Conservation (phyloP, 2,113 vertebrate species). For the Galeopterus variegatus region DNA sequence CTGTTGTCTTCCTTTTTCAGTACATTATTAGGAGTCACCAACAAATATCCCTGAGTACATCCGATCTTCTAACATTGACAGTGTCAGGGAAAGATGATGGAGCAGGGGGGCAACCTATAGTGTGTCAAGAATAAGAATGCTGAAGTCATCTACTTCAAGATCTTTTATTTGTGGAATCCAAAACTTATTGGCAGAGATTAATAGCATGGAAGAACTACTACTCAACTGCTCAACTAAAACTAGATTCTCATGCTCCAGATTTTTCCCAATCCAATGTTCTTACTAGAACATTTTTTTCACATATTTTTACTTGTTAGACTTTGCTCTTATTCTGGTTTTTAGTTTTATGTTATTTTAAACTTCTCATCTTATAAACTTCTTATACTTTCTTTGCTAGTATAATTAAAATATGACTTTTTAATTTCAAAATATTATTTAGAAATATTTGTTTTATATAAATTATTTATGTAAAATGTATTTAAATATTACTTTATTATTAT, state of each 20-base stretch:
- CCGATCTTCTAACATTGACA: not conserved
- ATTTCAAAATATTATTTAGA: not conserved
- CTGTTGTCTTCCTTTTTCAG: not conserved
- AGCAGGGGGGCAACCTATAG: accelerated
- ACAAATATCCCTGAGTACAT: not conserved
- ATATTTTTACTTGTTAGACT: not conserved
- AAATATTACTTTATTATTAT: not conserved
- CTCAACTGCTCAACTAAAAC: not conserved
- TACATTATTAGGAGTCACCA: not conserved
- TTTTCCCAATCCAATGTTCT: not conserved
- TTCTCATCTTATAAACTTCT: not conserved
- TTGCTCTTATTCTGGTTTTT: not conserved
- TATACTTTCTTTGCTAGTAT: not conserved
- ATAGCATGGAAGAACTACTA: not conserved
- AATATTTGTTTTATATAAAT: not conserved
- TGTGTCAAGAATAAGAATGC: not conserved
- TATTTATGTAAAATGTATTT: not conserved
- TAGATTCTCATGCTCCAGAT: not conserved
- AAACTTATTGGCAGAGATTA: not conserved
- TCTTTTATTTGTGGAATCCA: not conserved
- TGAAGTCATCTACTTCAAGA: not conserved
- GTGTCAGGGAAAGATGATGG: not conserved
- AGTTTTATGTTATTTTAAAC: not conserved
- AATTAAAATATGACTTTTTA: not conserved
- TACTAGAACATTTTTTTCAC: not conserved